phyloP scores from a whole-genome alignment of 2,113 vertebrate genomes.

The Callopanchax toddi region DNA sequence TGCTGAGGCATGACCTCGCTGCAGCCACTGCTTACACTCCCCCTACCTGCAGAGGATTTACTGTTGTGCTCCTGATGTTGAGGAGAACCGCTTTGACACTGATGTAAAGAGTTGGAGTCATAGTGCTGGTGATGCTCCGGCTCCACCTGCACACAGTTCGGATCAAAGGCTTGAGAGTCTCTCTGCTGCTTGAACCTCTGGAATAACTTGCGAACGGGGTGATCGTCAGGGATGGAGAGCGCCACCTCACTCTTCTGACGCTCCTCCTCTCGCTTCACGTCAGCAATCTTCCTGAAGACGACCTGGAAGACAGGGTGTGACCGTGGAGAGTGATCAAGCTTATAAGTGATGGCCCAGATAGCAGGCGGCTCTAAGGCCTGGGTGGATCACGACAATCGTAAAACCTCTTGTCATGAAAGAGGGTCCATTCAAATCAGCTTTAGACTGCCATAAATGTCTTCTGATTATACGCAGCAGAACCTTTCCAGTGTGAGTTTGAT shows the following conservation, averaged over 20 bases:
- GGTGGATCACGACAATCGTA: no score
- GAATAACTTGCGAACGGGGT: slow-evolving; percentile 96
- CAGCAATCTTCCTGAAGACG: slow-evolving; percentile 95
- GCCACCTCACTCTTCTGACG: slow-evolving; percentile 92
- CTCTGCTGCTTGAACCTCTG: slow-evolving; percentile 98
- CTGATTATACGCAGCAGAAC: no score
- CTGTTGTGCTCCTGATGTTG: slow-evolving; percentile 81
- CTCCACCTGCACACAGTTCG: slow-evolving; percentile 87
- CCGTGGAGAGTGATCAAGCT: slow-evolving; percentile 5
- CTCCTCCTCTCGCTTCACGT: slow-evolving; percentile 95
- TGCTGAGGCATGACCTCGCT: slow-evolving; percentile 84
- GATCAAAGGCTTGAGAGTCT: slow-evolving; percentile 84
- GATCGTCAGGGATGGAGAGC: slow-evolving; percentile 93
- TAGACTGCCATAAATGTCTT: no score
- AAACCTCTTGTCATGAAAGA: no score
- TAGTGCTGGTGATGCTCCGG: slow-evolving; percentile 66
- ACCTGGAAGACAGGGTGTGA: slow-evolving; percentile 79
- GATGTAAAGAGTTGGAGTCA: slow-evolving; percentile 80
- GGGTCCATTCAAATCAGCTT: no score
- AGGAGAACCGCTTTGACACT: slow-evolving; percentile 26
- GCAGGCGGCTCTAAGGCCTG: no score
- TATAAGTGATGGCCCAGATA: no score
- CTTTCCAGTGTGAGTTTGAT: no score
- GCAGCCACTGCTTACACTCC: slow-evolving; percentile 61
- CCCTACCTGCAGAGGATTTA: slow-evolving; percentile 61